A percentile compares a stretch with the other conserved stretches of the same genome.
These are phyloP conservation scores for Tauraco hartlaubi DNA, from an alignment of 2,797 vertebrate genomes.

Conservation along the genomic window DNA sequence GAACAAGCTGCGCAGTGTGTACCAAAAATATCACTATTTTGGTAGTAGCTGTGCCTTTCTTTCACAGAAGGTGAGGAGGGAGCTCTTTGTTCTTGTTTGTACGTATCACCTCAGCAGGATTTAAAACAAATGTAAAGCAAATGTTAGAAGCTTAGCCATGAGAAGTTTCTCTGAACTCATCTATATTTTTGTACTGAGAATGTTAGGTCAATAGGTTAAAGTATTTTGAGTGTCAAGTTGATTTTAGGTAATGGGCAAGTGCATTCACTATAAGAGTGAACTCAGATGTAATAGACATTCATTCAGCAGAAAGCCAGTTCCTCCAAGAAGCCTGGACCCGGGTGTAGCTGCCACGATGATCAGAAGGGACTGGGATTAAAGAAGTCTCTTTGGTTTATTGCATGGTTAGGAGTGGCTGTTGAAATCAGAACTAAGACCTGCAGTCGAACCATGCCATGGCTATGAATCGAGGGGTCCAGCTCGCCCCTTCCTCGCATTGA, in stretches of 20 bases:
- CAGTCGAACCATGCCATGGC: not conserved
- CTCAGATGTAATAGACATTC: not conserved
- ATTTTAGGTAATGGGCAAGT: not conserved
- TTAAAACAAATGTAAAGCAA: not conserved
- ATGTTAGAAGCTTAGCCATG: not conserved
- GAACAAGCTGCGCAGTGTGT: not conserved
- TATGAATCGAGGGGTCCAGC: accelerated
- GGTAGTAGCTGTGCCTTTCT: not conserved
- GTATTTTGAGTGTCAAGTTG: not conserved
- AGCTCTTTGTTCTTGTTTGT: not conserved
- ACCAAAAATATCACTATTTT: not conserved
- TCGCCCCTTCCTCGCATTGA: not conserved
- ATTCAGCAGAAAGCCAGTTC: not conserved
- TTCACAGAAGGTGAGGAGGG: not conserved
- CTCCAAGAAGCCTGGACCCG: not conserved
- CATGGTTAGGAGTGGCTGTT: not conserved
- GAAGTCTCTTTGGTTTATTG: not conserved
- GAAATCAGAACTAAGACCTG: not conserved
- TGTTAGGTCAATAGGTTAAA: not conserved
- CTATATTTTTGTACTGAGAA: not conserved
- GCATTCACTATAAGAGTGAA: not conserved
- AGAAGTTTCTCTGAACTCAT: not conserved
- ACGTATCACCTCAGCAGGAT: not conserved
- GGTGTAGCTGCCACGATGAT: not conserved
- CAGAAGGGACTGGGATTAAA: not conserved